phyloP scores from a whole-genome alignment of 1,140 invertebrate species.

The Manduca sexta region DNA sequence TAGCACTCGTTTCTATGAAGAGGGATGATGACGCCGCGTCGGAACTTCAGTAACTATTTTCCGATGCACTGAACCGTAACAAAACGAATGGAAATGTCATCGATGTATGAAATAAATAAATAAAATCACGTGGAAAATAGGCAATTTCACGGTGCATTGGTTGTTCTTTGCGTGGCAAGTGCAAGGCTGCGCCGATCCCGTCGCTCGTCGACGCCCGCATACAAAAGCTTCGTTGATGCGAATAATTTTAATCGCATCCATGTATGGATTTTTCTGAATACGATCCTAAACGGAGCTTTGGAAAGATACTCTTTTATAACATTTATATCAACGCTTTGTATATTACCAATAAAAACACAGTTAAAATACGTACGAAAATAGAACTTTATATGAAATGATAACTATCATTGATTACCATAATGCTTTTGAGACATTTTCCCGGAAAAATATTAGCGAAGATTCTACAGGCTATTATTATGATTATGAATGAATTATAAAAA shows the following conservation, averaged over 20 bases:
- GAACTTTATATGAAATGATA: no score
- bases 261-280: background rate
- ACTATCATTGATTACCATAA: no score
- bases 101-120: constrained; percentile 68
- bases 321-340: background rate
- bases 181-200: constrained; percentile 36
- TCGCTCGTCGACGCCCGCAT: constrained; percentile 36
- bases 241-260: constrained; percentile 39
- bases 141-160: constrained; percentile 71
- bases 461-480: no score
- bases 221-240: constrained; percentile 51
- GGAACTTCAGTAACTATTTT: constrained; percentile 23
- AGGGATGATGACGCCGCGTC: background rate
- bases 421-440: no score
- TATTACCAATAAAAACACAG: no score
- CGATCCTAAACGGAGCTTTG: background rate
- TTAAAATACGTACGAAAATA: no score
- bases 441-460: no score
- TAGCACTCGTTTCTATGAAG: background rate
- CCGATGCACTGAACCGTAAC: constrained; percentile 29
- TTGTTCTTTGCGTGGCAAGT: constrained; percentile 56
- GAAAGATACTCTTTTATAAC: background rate
- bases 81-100: constrained; percentile 50
- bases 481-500: no score
- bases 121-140: constrained; percentile 72